phyloP scores from a whole-genome alignment of 2,113 vertebrate genomes.

The Hymenochirus boettgeri region DNA sequence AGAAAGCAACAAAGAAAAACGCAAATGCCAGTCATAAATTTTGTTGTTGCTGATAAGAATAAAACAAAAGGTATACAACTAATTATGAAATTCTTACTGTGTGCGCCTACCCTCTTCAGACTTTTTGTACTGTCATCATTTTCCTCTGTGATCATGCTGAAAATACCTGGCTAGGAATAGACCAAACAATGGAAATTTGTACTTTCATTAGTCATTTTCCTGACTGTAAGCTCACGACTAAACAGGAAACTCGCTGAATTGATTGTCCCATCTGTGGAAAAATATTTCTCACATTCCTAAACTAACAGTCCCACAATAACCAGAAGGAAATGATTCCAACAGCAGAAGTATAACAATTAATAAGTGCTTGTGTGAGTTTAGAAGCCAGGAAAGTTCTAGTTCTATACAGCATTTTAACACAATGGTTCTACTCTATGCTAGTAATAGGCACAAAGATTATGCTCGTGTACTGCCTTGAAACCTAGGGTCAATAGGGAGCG shows the following conservation, averaged over 20 bases:
- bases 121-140: neutral
- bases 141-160: neutral
- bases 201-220: constrained; percentile 29
- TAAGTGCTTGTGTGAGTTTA: neutral
- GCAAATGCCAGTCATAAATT: too few relatives aligned
- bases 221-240: constrained; percentile 13
- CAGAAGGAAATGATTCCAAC: constrained; percentile 6
- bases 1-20: too few relatives aligned
- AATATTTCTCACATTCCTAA: constrained; percentile 19
- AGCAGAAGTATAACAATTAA: neutral
- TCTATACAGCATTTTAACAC: too few relatives aligned
- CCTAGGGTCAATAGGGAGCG: too few relatives aligned
- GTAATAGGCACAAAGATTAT: too few relatives aligned
- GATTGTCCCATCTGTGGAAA: constrained; percentile 4
- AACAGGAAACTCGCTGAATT: constrained; percentile 26
- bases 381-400: neutral
- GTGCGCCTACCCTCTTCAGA: too few relatives aligned
- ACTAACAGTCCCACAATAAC: constrained; percentile 27
- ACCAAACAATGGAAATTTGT: constrained; percentile 18
- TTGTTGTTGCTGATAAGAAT: too few relatives aligned
- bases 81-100: too few relatives aligned
- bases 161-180: constrained; percentile 5
- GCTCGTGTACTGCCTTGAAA: too few relatives aligned
- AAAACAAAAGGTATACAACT: too few relatives aligned
- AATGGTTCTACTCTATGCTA: too few relatives aligned